Percentiles rank a stretch among this genome's conserved stretches.
These are phyloP conservation scores for Amiota minor DNA, from an alignment of 2,888 invertebrate genomes.

Conservation along the genomic window DNA sequence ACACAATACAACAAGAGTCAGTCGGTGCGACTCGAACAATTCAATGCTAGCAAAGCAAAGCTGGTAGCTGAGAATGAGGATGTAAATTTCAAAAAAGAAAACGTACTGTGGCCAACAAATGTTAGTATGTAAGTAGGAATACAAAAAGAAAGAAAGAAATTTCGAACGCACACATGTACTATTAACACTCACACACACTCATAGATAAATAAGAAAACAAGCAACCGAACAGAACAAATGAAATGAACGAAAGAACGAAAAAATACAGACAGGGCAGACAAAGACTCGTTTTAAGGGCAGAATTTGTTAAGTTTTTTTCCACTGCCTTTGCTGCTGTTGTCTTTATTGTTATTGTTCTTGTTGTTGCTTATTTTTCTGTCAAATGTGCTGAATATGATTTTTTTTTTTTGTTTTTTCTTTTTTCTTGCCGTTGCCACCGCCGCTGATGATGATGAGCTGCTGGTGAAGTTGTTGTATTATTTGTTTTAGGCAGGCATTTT, in stretches of 20 bases:
- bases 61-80: not conserved
- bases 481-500: not conserved
- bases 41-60: not conserved
- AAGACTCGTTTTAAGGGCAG: slow-evolving; percentile 15
- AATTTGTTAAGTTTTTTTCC: not conserved
- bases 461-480: not conserved
- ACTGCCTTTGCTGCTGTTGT: not conserved
- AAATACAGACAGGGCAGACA: not conserved
- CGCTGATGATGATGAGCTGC: not conserved
- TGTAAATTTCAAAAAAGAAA: not conserved
- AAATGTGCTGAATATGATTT: not conserved
- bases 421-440: not conserved
- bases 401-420: not conserved
- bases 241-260: not conserved
- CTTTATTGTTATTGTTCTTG: slow-evolving; percentile 1
- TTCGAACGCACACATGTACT: not conserved
- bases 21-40: not conserved
- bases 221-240: not conserved
- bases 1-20: not conserved
- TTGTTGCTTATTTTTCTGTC: slow-evolving; percentile 11
- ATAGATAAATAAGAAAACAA: not conserved
- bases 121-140: not conserved
- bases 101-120: not conserved
- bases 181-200: not conserved
- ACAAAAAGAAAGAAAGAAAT: slow-evolving; percentile 8